Conservation (phyloP, 2,888 invertebrate genomes). For the Dolichopus griseipennis region DNA sequence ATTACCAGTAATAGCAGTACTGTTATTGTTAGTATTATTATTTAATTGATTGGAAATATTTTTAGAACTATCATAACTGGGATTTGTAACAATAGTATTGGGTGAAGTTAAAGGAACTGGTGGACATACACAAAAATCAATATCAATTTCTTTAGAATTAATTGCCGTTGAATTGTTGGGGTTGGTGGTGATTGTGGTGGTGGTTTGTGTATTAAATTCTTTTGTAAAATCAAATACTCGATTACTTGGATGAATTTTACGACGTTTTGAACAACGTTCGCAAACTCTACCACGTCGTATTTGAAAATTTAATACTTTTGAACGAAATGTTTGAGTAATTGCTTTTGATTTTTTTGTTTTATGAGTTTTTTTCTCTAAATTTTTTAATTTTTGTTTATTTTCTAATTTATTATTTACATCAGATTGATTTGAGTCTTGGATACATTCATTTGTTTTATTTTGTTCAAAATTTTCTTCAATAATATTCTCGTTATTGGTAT, state of each 20-base stretch:
- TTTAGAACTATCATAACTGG: conserved; percentile 10
- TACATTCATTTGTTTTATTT: conserved; percentile 14
- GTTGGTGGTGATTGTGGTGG: background rate
- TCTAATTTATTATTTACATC: background rate
- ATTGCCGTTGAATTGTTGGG: background rate
- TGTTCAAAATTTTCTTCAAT: conserved; percentile 20
- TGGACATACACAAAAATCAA: conserved; percentile 37
- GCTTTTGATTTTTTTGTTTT: conserved; percentile 40
- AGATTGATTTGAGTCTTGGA: background rate
- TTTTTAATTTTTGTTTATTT: conserved; percentile 9
- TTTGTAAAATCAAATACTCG: conserved; percentile 39
- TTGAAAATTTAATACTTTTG: conserved; percentile 38
- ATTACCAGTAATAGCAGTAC: conserved; percentile 23
- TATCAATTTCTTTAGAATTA: conserved; percentile 15
- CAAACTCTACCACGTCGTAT: conserved; percentile 34
- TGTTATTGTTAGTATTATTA: conserved; percentile 21
- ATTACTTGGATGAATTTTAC: conserved; percentile 39
- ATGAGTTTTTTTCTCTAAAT: conserved; percentile 31
- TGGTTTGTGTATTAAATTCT: conserved; percentile 31
- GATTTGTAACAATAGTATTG: conserved; percentile 16
- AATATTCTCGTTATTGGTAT: conserved; percentile 11
- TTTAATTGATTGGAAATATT: background rate
- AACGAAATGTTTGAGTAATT: conserved; percentile 39
- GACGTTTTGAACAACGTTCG: conserved; percentile 37
- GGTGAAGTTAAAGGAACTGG: background rate